Evolutionary conservation across 2,888 invertebrate genomes (phyloP), one percentile per base, ranked within the genome.

Genomic region (Girardia tigrina): DNA sequence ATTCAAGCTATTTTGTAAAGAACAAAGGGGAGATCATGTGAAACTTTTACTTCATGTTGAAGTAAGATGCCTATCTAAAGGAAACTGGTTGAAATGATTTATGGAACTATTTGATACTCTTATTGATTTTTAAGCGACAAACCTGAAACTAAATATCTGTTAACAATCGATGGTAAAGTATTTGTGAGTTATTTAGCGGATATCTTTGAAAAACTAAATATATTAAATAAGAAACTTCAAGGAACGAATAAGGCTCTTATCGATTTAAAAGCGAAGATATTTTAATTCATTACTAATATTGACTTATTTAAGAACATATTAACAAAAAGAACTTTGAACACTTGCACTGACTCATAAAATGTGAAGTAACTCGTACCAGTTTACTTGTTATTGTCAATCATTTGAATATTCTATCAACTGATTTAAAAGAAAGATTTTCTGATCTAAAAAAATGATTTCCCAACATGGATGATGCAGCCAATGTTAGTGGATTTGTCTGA

Each of bases 211-310:
- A 56, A 56, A n/a, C n/a, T 56, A 8, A 56, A 56, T n/a, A 8
- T 56, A 20, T 56, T 56, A 56, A 56, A 56, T 56, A 56, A n/a
- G 8, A n/a, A 56, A 56, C n/a, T 56, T 56, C 56, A 56, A 56
- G 4, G n/a, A 56, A 12, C n/a, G 23, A 56, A 56, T 56, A 56
- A 56, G 23, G 23, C 56, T 36, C 36, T 56, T 56, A 23, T 56
- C 56, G 56, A 56, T 56, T n/a, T 23, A 56, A 56, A 56, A 56
- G 56, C 56, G 4, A 56, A 56, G 56, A 56, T 56, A 56, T 56
- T 56, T 56, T 8, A 36, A 12, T 36, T 36, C 8, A 36, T 36
- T 12, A 56, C 56, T 20, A 20, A 6, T 4, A 56, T 56, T 56
- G 56, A 56, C n/a, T 56, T 56, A 56, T 56, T 4, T 56, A 16